Evolutionary conservation across 1,140 invertebrate species (phyloP).

Genomic region (Achroia grisella): DNA sequence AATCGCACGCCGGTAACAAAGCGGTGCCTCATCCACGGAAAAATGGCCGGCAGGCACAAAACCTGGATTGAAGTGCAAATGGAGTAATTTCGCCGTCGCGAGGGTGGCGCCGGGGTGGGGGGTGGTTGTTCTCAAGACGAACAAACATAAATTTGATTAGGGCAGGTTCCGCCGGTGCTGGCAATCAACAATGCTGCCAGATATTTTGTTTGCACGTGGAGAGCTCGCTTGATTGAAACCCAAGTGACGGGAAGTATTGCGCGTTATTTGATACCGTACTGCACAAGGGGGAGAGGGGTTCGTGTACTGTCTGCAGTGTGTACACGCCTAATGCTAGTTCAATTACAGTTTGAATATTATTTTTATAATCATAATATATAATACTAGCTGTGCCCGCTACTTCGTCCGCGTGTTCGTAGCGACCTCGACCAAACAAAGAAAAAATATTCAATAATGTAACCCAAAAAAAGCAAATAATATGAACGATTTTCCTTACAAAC

Average conservation of each 20-base stretch:
- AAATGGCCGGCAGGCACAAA: slow-evolving; percentile 58
- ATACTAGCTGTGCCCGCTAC: too few relatives aligned
- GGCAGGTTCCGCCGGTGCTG: slow-evolving; percentile 30
- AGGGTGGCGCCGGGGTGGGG: background rate
- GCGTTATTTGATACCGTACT: slow-evolving; percentile 23
- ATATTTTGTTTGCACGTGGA: slow-evolving; percentile 35
- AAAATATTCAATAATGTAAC: too few relatives aligned
- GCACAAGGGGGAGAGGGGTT: too few relatives aligned
- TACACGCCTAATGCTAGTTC: too few relatives aligned
- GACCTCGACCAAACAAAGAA: too few relatives aligned
- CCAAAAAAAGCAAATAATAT: too few relatives aligned
- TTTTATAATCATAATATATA: too few relatives aligned
- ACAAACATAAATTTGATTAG: slow-evolving; percentile 59
- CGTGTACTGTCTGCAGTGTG: too few relatives aligned
- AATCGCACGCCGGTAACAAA: slow-evolving; percentile 21
- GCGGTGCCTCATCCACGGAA: slow-evolving; percentile 19
- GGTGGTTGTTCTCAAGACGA: slow-evolving; percentile 15
- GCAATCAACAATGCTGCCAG: slow-evolving; percentile 27
- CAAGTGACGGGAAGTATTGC: background rate
- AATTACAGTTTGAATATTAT: too few relatives aligned
- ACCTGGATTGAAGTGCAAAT: slow-evolving; percentile 68
- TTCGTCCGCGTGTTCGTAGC: too few relatives aligned
- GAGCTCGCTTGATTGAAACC: background rate
- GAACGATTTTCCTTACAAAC: too few relatives aligned
- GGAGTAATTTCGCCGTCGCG: slow-evolving; percentile 38